phyloP scores from a whole-genome alignment of 1,140 invertebrate genomes.

The Pseudomyrmex dendroicus region DNA sequence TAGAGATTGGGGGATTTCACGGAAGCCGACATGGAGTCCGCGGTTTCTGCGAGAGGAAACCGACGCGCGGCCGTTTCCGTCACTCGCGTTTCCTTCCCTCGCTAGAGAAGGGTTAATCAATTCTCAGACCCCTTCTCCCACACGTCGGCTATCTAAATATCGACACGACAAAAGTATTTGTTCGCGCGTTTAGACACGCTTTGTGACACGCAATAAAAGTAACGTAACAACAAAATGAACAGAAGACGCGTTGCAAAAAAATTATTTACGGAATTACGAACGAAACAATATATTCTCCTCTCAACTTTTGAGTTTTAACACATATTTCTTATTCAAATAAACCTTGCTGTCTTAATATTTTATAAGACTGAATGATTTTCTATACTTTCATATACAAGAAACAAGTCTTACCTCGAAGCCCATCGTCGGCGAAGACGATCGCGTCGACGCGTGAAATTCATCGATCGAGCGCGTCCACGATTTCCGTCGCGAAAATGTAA shows the following conservation, averaged over 20 bases:
- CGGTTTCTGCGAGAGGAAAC: conserved; percentile 36
- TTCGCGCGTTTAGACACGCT: not conserved
- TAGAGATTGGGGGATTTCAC: conserved; percentile 9
- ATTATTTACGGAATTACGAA: not conserved
- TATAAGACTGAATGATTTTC: not conserved
- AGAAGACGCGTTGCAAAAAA: too few species aligned
- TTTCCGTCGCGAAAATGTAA: conserved; percentile 37
- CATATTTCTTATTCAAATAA: too few species aligned
- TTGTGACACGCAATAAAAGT: not conserved
- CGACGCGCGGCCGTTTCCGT: conserved; percentile 6
- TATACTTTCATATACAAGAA: conserved; percentile 32
- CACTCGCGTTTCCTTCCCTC: conserved; percentile 21
- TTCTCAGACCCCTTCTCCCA: not conserved
- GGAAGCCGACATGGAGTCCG: conserved; percentile 4
- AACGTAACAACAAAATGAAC: too few species aligned
- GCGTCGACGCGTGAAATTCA: conserved; percentile 49
- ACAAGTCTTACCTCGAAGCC: not conserved
- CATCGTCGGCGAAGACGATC: conserved; percentile 38
- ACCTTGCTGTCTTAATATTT: too few species aligned
- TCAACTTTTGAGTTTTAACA: too few species aligned
- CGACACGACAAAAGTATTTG: not conserved
- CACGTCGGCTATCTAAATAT: not conserved
- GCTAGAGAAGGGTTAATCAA: not conserved
- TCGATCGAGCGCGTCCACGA: conserved; percentile 54
- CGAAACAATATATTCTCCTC: not conserved